Conservation (phyloP, 1,140 invertebrate genomes). For the Trichomalopsis sarcophagae region DNA sequence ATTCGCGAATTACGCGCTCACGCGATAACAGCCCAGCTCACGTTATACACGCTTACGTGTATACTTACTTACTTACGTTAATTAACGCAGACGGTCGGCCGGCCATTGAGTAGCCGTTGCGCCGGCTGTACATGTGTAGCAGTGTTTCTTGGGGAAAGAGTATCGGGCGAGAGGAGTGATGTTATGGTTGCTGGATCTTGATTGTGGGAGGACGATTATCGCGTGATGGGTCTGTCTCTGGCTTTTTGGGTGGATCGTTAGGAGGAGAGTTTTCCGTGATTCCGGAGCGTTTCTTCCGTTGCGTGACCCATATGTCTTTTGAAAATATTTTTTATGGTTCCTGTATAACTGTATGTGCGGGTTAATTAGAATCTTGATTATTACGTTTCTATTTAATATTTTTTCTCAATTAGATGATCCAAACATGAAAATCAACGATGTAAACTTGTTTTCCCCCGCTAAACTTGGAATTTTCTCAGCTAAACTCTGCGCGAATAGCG, state of each 20-base stretch:
- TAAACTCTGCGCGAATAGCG: background rate
- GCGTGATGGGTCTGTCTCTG: background rate
- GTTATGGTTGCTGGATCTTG: background rate
- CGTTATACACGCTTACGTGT: background rate
- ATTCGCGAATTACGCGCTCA: background rate
- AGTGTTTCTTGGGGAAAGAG: background rate
- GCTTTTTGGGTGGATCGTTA: background rate
- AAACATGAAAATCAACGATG: no score
- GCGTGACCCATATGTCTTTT: background rate
- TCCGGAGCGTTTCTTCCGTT: background rate
- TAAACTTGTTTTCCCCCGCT: no score
- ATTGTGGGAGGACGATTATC: background rate
- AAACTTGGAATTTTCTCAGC: no score
- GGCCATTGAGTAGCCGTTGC: slow-evolving; percentile 25
- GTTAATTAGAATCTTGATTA: no score
- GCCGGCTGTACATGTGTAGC: no score
- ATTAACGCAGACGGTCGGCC: slow-evolving; percentile 22
- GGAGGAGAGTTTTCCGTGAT: background rate
- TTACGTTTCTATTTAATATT: no score
- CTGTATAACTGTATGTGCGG: no score
- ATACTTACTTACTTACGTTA: slow-evolving; percentile 1
- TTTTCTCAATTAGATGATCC: no score
- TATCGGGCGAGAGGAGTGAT: background rate
- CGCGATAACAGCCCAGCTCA: background rate
- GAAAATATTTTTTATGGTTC: background rate